Base-by-base conservation (phyloP, 2,797 vertebrate genomes). In the Chaenodraco wilsoni region DNA sequence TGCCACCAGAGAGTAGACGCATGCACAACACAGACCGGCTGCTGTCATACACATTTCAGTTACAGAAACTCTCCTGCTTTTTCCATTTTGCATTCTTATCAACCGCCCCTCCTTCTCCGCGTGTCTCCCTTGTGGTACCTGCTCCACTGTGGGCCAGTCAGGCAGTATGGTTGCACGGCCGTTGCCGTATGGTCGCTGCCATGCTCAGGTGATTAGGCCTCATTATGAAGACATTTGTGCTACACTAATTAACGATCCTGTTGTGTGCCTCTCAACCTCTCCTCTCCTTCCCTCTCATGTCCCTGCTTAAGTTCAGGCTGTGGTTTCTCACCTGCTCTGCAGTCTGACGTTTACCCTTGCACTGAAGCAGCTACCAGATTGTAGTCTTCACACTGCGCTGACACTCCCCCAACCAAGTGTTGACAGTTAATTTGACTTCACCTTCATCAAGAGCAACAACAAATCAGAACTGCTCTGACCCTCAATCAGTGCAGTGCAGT, bases 201-300 rank as follows among this genome's bases (percentile, higher is more conserved):
- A 85, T 84, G 91, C 92, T 93, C 87, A 91, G 92, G 94, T 95
- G 95, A 96, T 97, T 96, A 96, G 93, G 91, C 85, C 93, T 95
- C 92, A 95, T 97, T 95, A 96, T 94, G 92, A 84, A 69, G 88
- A 88, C 91, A 89, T 94, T 94, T 93, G 94, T 94, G 93, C 84
- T 88, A 78, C 92, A 87, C 93, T 97, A 97, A 98, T 97, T 96
- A 96, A 95, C 88, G 72, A 90, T 89, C 89, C 93, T 95, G 93
- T 95, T 95, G 92, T 91, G 89, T 79, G 77, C 81, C 91, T 93
- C 91, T 78, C 68, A 49, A 55, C 83, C 88, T 70, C 82, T 71
- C 61, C 68, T 63, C 70, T 81, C 70, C 56, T 74, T 79, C 56
- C 57, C 79, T 78, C 84, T 72, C 61, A 69, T 84, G 84, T 90